Conservation (phyloP, 2,888 invertebrate genomes). For the Chrysotoxum bicinctum region DNA sequence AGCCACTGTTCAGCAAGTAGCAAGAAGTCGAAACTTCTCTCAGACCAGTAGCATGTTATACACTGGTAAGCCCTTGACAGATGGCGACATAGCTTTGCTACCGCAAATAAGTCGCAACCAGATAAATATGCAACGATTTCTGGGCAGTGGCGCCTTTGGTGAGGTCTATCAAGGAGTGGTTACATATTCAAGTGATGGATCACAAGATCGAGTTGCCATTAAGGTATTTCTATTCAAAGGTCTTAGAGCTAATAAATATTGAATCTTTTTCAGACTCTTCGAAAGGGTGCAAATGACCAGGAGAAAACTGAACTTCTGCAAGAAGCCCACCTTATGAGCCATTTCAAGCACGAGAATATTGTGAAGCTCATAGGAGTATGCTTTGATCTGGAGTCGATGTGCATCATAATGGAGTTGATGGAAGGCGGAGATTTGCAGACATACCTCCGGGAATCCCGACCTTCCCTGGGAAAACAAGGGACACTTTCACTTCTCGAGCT, state of each 20-base stretch:
- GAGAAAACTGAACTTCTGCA: constrained; percentile 97
- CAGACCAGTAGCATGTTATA: constrained; percentile 94
- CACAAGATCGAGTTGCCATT: constrained; percentile 92
- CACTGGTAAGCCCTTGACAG: constrained; percentile 85
- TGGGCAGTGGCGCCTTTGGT: constrained; percentile 98
- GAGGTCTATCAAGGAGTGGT: constrained; percentile 97
- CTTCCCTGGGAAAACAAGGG: constrained; percentile 86
- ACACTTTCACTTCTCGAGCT: constrained; percentile 91
- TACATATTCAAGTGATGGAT: constrained; percentile 85
- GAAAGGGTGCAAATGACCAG: constrained; percentile 94
- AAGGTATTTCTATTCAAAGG: constrained; percentile 84
- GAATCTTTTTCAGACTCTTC: constrained; percentile 86
- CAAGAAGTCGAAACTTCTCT: constrained; percentile 86
- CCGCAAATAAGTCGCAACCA: constrained; percentile 94
- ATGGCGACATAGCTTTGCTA: constrained; percentile 89
- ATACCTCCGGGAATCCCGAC: constrained; percentile 92
- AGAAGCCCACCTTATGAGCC: constrained; percentile 98
- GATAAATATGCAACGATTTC: constrained; percentile 92
- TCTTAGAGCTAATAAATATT: not conserved
- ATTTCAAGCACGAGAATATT: constrained; percentile 98
- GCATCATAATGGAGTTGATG: constrained; percentile 98
- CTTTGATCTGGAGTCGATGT: constrained; percentile 95
- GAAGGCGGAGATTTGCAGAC: constrained; percentile 97
- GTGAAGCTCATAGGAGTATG: constrained; percentile 96
- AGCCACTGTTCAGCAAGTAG: constrained; percentile 92